Conservation (phyloP, 2,113 vertebrate species). For the Salvelinus sp. region DNA sequence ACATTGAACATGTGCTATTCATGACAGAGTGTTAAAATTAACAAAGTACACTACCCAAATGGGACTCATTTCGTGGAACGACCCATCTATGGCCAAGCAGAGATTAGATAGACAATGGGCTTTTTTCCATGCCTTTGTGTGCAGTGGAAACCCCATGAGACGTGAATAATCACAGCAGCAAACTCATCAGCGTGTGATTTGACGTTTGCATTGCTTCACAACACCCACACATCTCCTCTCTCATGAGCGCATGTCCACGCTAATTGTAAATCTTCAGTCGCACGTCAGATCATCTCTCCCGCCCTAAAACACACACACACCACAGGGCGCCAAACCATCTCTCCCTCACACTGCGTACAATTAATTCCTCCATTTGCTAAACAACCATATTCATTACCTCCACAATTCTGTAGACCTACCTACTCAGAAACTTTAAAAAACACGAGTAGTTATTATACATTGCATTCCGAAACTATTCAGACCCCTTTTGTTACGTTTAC, state of each 20-base stretch:
- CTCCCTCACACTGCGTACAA: slow-evolving; percentile 19
- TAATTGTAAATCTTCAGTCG: slow-evolving; percentile 48
- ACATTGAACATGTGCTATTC: too few relatives aligned
- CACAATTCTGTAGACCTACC: slow-evolving; percentile 12
- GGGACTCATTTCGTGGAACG: neutral
- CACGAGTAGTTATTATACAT: slow-evolving; percentile 19
- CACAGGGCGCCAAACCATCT: neutral
- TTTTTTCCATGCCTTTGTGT: neutral
- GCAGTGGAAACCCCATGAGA: slow-evolving; percentile 31
- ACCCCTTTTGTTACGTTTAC: too few relatives aligned
- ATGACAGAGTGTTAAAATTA: too few relatives aligned
- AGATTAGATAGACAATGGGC: slow-evolving; percentile 19
- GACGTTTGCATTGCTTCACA: slow-evolving; percentile 44
- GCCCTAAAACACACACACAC: neutral
- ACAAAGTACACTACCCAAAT: too few relatives aligned
- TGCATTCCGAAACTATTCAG: too few relatives aligned
- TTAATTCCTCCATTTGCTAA: slow-evolving; percentile 30
- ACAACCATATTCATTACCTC: slow-evolving; percentile 36
- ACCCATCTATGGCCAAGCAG: neutral
- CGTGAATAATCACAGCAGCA: slow-evolving; percentile 31
- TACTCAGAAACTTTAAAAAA: slow-evolving; percentile 39
- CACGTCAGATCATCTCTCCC: slow-evolving; percentile 24
- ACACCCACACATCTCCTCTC: neutral
- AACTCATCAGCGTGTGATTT: slow-evolving; percentile 37
- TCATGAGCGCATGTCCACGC: slow-evolving; percentile 36